phyloP scores from a whole-genome alignment of 2,888 invertebrate species.

The Chaetogeoica ovagalla region DNA sequence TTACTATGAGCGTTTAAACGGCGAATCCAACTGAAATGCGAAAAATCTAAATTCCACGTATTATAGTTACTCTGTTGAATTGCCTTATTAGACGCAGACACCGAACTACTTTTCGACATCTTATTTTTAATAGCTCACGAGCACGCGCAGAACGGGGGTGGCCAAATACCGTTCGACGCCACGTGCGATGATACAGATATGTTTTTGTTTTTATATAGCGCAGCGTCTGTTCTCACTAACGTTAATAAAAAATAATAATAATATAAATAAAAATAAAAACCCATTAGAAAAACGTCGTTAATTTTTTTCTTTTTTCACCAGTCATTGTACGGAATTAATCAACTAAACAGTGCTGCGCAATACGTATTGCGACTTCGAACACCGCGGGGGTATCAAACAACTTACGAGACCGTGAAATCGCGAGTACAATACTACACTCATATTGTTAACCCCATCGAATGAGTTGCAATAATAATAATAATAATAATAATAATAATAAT shows the following conservation, averaged over 20 bases:
- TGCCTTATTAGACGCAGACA: no score
- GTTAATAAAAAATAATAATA: no score
- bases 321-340: constrained; percentile 20
- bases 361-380: not conserved
- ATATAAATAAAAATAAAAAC: not conserved
- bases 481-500: not conserved
- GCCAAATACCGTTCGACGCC: constrained; percentile 6
- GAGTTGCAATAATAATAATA: not conserved
- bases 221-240: not conserved
- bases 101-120: no score
- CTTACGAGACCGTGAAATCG: constrained; percentile 11
- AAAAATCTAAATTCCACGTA: no score
- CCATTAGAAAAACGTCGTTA: constrained; percentile 13
- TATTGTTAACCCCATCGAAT: not conserved
- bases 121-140: no score
- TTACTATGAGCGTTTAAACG: no score
- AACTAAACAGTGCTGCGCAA: not conserved
- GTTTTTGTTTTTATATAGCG: not conserved
- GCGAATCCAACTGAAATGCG: no score
- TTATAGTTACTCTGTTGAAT: no score
- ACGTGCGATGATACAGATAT: constrained; percentile 12
- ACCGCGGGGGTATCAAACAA: not conserved
- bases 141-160: not conserved
- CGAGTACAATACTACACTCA: not conserved
- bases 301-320: not conserved